Conservation (phyloP, 53 echinoderm and acorn worm species). For the Temnopleurus reevesii region DNA sequence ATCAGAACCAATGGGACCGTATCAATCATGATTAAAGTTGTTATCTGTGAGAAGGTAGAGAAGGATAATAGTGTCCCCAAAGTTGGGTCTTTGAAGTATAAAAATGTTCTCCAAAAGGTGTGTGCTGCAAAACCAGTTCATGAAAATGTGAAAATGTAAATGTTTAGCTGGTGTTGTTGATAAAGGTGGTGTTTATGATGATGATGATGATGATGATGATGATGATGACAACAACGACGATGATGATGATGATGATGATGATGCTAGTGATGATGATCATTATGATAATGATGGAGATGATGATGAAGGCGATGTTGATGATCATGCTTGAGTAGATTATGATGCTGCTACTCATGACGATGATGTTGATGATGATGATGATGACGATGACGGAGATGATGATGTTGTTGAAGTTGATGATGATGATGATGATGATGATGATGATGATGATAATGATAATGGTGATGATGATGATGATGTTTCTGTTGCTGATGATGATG, state of each 20-base stretch:
- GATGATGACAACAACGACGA: too few relatives aligned
- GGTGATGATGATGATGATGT: too few relatives aligned
- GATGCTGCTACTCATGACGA: background rate
- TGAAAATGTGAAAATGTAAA: too few relatives aligned
- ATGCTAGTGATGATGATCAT: background rate
- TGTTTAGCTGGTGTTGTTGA: too few relatives aligned
- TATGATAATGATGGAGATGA: background rate
- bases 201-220: too few relatives aligned
- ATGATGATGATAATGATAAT: too few relatives aligned
- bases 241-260: too few relatives aligned
- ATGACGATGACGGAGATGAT: background rate
- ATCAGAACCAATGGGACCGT: background rate
- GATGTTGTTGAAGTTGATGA: background rate
- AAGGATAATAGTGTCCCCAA: background rate
- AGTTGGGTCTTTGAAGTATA: background rate
- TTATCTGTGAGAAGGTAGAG: background rate
- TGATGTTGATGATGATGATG: background rate
- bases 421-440: background rate
- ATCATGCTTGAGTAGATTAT: background rate
- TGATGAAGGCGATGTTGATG: background rate
- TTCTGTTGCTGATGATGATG: too few relatives aligned
- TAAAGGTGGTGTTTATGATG: too few relatives aligned
- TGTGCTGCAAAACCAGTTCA: too few relatives aligned
- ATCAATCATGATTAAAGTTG: background rate
- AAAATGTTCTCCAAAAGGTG: too few relatives aligned